A percentile compares a stretch with the other conserved stretches of the same genome.
These are phyloP conservation scores for Scomberomorus guttatus DNA, from an alignment of 2,797 vertebrate species.

Conservation along the genomic window DNA sequence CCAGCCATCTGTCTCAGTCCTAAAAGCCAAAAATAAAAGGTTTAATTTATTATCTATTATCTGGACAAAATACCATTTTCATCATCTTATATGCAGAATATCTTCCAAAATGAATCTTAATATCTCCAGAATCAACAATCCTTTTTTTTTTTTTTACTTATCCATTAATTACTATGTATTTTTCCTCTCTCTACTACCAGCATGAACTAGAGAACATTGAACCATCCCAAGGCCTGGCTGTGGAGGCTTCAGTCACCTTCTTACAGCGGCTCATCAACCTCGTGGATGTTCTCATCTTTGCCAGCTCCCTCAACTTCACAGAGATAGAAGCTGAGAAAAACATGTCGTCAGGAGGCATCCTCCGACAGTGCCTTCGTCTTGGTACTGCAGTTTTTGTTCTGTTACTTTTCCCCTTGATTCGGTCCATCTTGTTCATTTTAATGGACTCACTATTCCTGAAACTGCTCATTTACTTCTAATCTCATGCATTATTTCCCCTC, in stretches of 20 bases:
- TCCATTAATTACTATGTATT: not conserved
- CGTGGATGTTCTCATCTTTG: conserved; percentile 97
- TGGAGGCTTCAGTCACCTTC: conserved; percentile 95
- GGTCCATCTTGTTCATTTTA: not conserved
- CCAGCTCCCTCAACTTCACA: conserved; percentile 96
- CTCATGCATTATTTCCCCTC: not conserved
- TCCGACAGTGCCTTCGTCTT: conserved; percentile 95
- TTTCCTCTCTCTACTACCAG: conserved; percentile 76
- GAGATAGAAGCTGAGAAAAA: conserved; percentile 99
- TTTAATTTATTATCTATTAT: too few species aligned
- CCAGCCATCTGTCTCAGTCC: not conserved
- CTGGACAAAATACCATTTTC: too few species aligned
- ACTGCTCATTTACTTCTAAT: not conserved
- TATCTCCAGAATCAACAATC: not conserved
- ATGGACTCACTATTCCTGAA: not conserved
- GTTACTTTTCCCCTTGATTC: not conserved
- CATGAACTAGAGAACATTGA: conserved; percentile 97
- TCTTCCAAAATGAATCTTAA: not conserved
- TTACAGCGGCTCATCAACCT: conserved; percentile 95
- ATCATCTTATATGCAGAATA: too few species aligned
- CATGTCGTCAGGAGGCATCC: conserved; percentile 97
- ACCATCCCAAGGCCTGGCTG: conserved; percentile 92
- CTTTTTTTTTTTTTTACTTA: not conserved
- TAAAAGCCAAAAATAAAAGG: too few species aligned
- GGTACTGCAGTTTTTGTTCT: conserved; percentile 78